phyloP scores from a whole-genome alignment of 1,140 invertebrate genomes.

The Aphidius gifuensis region DNA sequence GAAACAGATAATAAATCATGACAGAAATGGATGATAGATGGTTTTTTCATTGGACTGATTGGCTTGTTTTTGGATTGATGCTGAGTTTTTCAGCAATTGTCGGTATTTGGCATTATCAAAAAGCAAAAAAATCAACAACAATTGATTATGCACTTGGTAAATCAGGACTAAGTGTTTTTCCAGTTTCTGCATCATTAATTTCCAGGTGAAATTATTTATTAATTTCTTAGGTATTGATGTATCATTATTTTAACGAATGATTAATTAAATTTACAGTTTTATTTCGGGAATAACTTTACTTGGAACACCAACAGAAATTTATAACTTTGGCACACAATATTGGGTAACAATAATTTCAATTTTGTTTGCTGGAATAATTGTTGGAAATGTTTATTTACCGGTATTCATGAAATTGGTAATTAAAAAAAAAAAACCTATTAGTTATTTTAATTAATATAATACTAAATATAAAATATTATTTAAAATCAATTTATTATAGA shows the following conservation, averaged over 20 bases:
- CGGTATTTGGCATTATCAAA: slow-evolving; percentile 50
- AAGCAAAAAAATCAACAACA: slow-evolving; percentile 41
- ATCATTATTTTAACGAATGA: neutral
- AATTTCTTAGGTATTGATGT: neutral
- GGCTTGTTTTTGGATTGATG: slow-evolving; percentile 60
- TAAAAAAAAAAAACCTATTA: too few relatives aligned
- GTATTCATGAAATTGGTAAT: slow-evolving; percentile 69
- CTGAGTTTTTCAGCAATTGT: slow-evolving; percentile 54
- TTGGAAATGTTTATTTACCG: slow-evolving; percentile 74
- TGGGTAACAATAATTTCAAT: slow-evolving; percentile 71
- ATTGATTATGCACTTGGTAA: slow-evolving; percentile 73
- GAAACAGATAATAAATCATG: slow-evolving; percentile 3
- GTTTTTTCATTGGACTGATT: slow-evolving; percentile 58
- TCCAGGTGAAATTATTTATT: slow-evolving; percentile 62
- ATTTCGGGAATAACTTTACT: slow-evolving; percentile 87
- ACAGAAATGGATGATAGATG: slow-evolving; percentile 31
- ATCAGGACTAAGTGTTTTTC: slow-evolving; percentile 69
- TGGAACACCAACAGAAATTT: slow-evolving; percentile 84
- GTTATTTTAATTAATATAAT: too few relatives aligned
- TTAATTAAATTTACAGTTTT: slow-evolving; percentile 58
- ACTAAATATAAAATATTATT: too few relatives aligned
- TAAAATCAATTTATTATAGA: slow-evolving; percentile 14
- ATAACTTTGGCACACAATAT: slow-evolving; percentile 80
- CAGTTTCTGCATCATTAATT: slow-evolving; percentile 78
- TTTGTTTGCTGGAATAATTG: slow-evolving; percentile 64